Base-by-base conservation (phyloP, 2,888 invertebrate genomes). In the Abrostola tripartita region DNA sequence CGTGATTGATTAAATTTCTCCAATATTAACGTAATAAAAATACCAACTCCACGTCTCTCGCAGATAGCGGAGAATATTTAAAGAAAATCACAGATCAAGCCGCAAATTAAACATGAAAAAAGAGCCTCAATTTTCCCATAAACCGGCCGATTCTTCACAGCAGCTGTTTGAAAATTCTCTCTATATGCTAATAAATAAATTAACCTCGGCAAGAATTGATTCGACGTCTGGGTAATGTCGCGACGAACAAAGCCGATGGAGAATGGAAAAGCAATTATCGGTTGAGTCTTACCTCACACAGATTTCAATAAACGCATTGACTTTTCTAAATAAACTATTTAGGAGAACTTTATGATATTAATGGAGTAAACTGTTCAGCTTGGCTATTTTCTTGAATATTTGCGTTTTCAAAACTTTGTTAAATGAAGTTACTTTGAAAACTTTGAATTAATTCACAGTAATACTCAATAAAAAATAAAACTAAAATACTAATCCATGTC, bases 131-230 rank as follows among this genome's bases (percentile, higher is more conserved):
- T 78, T 69, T 78, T 80, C 65, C 63, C 52, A 68, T 65, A 59
- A 68, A 69, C 54, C 66, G 52, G 57, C 52, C 69, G 65, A 80
- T 78, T 68, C 76, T 76, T 79, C 71, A 74, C 68, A 57, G 65
- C 63, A 64, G 61, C 78, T 54, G 74, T 74, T 80, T 80, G 74
- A 81, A 85, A 85, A 83, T 75, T 85, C 90, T 88, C 88, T 91
- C 87, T 91, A 89, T 91, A 92, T 92, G 92, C 87, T 91, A 92
- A 92, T 92, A 87, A 86, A 87, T 86, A 88, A 87, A 90, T 90
- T 87, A 88, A 85, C 85, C 79, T 81, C 74, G 73, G 81, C 68
- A 78, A 81, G 84, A 87, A 90, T 89, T 88, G 88, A 89, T 90
- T 90, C 86, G 86, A 87, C 87, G 86, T 82, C 82, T 82, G 85